A percentile compares a stretch with the other conserved stretches of the same genome.
These are phyloP conservation scores for Tachuris rubrigastra DNA, from an alignment of 2,113 vertebrate species.

Conservation along the genomic window DNA sequence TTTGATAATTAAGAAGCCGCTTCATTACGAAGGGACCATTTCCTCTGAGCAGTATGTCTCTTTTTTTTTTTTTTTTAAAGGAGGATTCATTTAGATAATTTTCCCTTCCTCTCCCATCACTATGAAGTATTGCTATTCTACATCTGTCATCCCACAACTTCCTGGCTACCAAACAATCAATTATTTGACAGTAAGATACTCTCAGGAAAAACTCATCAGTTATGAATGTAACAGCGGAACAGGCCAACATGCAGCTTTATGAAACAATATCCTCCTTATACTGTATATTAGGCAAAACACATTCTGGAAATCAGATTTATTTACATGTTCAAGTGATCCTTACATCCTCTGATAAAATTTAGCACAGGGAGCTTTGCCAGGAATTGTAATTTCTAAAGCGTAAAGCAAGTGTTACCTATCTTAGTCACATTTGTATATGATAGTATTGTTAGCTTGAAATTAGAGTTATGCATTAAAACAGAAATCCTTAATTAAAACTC, in stretches of 20 bases:
- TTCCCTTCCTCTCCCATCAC: constrained; percentile 81
- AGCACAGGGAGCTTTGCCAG: constrained; percentile 50
- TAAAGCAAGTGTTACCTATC: constrained; percentile 37
- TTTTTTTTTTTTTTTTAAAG: constrained; percentile 71
- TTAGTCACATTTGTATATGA: not conserved
- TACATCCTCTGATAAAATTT: constrained; percentile 58
- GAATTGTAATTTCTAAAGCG: constrained; percentile 9
- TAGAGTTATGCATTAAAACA: constrained; percentile 10
- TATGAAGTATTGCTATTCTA: constrained; percentile 80
- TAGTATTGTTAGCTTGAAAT: not conserved
- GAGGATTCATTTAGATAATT: constrained; percentile 85
- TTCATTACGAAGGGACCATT: constrained; percentile 85
- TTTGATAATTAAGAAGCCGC: constrained; percentile 95
- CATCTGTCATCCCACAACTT: constrained; percentile 85
- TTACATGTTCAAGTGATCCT: constrained; percentile 39
- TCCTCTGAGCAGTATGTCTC: constrained; percentile 79
- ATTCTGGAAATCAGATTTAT: constrained; percentile 71
- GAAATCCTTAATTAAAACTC: constrained; percentile 46
- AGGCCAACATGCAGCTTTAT: constrained; percentile 65
- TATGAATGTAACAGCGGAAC: constrained; percentile 71
- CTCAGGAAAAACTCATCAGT: constrained; percentile 83
- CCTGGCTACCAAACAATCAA: constrained; percentile 86
- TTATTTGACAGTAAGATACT: constrained; percentile 84
- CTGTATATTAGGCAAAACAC: constrained; percentile 65
- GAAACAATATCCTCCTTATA: constrained; percentile 66